Evolutionary conservation across 1,140 invertebrate genomes (phyloP), one percentile per base, ranked within the genome.

Genomic region (Drosophila tropicalis): DNA sequence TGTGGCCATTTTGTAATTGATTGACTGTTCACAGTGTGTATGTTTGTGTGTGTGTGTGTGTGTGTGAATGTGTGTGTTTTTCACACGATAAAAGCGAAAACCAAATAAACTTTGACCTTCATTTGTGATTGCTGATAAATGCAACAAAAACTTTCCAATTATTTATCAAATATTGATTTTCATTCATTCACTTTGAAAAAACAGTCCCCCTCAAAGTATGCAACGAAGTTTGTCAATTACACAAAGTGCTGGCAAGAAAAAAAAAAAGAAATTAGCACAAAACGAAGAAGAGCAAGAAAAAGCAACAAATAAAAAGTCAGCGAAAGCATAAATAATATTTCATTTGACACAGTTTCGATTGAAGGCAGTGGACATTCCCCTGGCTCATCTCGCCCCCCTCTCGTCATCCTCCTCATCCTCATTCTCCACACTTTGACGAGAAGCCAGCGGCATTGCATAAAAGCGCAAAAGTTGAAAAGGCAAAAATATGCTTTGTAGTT

Each of bases 1-100:
- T 78, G 84, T 73, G 84, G 84, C 63, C 80, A 68, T 80, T 78
- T 54, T 62, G 80, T 81, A 89, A 87, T 89, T 89, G 85, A 87
- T 89, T 84, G 80, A 84, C 51, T 70, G 76, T 41, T 40, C 36
- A 29, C 34, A 19, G 13, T 47, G n/a, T 69, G 5, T 54, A 25
- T 72, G n/a, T 69, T 7, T 54, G 17, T 72, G 25, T 72, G 19
- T 19, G 29, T 65, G n/a, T 17, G 19, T 25, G 6, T 19, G 15
- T 15, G 15, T 13, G 39, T 47, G 62, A 60, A 62, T 70, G 54
- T 47, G 32, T 5, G 15, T 67, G 22, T 47, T n/a, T 72, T 58
- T 36, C 40, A 17, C n/a, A n/a, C 13, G 22, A 32, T n/a, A 39
- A 76, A 76, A 69, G 64, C 13, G 64, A 76, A 75, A 72, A 41